Conservation (phyloP, 1,140 invertebrate species). For the Drosophila seguyi region DNA sequence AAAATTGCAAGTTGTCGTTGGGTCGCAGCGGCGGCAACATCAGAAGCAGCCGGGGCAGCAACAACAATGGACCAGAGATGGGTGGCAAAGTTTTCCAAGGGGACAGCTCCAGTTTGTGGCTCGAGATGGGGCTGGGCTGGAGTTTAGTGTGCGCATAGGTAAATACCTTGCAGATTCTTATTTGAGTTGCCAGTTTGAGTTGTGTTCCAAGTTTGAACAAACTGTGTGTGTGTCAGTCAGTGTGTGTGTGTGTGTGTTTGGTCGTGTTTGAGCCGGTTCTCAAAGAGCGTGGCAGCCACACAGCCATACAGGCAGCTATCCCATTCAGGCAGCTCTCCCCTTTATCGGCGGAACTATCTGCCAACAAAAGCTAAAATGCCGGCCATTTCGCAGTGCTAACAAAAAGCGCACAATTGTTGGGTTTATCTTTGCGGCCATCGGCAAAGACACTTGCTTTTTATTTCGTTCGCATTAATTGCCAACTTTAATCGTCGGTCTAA, state of each 20-base stretch:
- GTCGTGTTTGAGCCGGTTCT: slow-evolving; percentile 21
- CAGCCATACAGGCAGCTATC: neutral
- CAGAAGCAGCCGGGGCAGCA: slow-evolving; percentile 40
- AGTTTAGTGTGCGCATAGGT: slow-evolving; percentile 69
- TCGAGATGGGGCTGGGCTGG: slow-evolving; percentile 8
- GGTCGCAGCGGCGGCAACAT: slow-evolving; percentile 21
- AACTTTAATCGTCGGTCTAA: slow-evolving; percentile 59
- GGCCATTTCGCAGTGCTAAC: slow-evolving; percentile 40
- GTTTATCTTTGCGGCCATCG: slow-evolving; percentile 68
- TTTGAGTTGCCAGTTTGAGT: slow-evolving; percentile 62
- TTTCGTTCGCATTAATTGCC: slow-evolving; percentile 72
- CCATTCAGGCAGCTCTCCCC: slow-evolving; percentile 21
- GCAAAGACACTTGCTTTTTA: slow-evolving; percentile 72
- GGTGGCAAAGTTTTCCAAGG: slow-evolving; percentile 57
- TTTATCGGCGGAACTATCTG: slow-evolving; percentile 44
- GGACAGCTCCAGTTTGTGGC: slow-evolving; percentile 50
- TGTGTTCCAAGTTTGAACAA: slow-evolving; percentile 55
- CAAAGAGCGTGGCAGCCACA: slow-evolving; percentile 20
- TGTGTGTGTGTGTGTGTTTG: neutral
- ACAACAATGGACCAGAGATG: slow-evolving; percentile 63
- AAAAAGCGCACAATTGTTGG: slow-evolving; percentile 51
- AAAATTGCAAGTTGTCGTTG: slow-evolving; percentile 77
- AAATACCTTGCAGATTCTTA: slow-evolving; percentile 77
- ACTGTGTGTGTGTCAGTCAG: slow-evolving; percentile 30
- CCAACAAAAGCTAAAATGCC: slow-evolving; percentile 48